Evolutionary conservation across 23 tunicate species (phyloP).

Genomic region (Diplosoma virens): DNA sequence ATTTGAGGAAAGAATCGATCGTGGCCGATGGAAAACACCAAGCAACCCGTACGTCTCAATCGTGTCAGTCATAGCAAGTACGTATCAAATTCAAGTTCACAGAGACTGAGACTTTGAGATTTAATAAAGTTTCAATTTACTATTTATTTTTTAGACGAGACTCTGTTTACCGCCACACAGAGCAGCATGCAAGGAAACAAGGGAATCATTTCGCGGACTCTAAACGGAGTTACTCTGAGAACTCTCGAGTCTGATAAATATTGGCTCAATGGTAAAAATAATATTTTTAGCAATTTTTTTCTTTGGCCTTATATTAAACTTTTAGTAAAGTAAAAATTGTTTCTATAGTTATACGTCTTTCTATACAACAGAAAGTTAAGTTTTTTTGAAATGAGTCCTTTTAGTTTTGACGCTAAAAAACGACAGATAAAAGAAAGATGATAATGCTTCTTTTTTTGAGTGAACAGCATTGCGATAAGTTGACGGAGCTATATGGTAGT

Average conservation of each 20-base stretch:
- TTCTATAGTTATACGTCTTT: too few relatives aligned
- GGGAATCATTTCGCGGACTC: conserved; percentile 58
- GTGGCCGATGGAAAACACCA: conserved; percentile 23
- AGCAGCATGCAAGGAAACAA: conserved; percentile 25
- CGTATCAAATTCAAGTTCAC: not conserved
- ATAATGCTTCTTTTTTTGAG: too few relatives aligned
- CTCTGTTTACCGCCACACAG: conserved; percentile 63
- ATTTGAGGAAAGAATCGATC: not conserved
- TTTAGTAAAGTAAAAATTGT: too few relatives aligned
- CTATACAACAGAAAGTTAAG: too few relatives aligned
- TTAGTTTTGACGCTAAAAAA: too few relatives aligned
- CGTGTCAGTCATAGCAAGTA: conserved; percentile 36
- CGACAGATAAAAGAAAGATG: too few relatives aligned
- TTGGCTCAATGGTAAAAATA: conserved; percentile 54
- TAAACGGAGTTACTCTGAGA: conserved; percentile 34
- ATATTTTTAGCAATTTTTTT: too few relatives aligned
- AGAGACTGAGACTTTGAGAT: not conserved
- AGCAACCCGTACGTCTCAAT: conserved; percentile 32
- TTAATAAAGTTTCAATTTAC: not conserved
- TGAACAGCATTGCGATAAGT: too few relatives aligned
- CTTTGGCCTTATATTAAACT: too few relatives aligned
- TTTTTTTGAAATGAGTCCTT: too few relatives aligned
- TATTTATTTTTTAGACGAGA: not conserved
- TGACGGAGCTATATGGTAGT: too few relatives aligned
- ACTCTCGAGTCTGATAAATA: conserved; percentile 44